These are phyloP conservation scores for Melanotaenia pygmaea DNA, from an alignment of 2,797 vertebrate genomes.

Conservation along the genomic window DNA sequence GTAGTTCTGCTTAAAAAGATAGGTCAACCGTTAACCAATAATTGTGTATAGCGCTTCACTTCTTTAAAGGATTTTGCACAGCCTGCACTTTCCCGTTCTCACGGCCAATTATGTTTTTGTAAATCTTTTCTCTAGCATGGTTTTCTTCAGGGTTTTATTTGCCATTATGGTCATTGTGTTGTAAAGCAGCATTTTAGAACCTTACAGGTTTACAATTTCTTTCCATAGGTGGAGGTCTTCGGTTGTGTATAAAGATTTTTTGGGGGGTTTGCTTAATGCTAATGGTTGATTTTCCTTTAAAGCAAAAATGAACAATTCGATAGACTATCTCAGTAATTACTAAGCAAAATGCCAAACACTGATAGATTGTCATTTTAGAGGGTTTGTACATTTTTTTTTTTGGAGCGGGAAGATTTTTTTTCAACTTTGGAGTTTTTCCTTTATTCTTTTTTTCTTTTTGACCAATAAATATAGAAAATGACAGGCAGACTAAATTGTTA, in stretches of 20 bases:
- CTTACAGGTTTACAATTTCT: not conserved
- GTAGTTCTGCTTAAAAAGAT: not conserved
- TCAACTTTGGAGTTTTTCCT: not conserved
- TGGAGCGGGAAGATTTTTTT: not conserved
- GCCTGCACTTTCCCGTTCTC: not conserved
- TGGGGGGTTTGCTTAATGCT: no score
- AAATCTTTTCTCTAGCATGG: not conserved
- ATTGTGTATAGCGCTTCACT: not conserved
- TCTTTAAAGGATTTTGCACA: not conserved
- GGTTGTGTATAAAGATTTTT: not conserved
- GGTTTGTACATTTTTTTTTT: not conserved
- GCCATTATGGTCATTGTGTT: not conserved
- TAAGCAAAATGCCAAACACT: conserved; percentile 2
- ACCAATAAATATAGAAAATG: conserved; percentile 22
- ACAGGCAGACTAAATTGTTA: conserved; percentile 28
- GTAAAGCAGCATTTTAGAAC: not conserved
- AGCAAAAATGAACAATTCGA: not conserved
- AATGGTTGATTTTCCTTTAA: not conserved
- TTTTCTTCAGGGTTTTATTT: not conserved
- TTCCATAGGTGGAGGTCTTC: not conserved
- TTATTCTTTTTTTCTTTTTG: not conserved
- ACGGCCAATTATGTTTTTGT: not conserved
- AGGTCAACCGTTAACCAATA: not conserved
- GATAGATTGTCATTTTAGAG: no score
- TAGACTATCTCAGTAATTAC: not conserved